Base-by-base conservation (phyloP, 2,888 invertebrate species). In the Conchocele bisecta region DNA sequence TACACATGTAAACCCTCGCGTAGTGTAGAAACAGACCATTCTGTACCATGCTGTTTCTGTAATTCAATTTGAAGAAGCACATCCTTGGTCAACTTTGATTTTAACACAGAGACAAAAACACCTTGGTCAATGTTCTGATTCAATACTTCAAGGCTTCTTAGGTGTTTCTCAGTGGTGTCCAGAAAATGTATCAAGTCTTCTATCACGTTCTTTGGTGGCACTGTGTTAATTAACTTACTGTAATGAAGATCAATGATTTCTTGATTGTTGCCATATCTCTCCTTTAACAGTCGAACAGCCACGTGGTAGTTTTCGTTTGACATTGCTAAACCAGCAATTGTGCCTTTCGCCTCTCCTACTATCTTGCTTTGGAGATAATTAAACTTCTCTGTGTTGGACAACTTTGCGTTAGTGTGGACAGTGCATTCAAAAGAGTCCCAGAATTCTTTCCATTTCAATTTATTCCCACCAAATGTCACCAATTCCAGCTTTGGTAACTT, bases 171-270 rank as follows among this genome's bases (percentile, higher is more conserved):
- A 24, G n/a, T 35, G 17, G 22, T 20, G 37, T 35, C 37, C 13
- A 35, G 37, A 35, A 35, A 35, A 35, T 35, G 37, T 13, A 11
- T 35, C 11, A 35, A 13, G 11, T 35, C 37, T 13, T 35, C 13
- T 13, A 13, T 35, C 37, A 13, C 13, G 37, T 35, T 35, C 13
- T 35, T 35, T 35, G 37, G 37, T 35, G 37, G 37, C 6, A 9
- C 11, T 17, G 11, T 35, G 37, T 57, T 66, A 1, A 72, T 60
- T 39, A 72, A 15, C 22, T 61, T 46, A 6, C 56, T 31, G 22
- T 72, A 72, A 29, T 66, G 66, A 5, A 66, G 9, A 22, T 72
- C 61, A 28, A 66, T 33, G n/a, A 66, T 72, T 44, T 72, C 59
- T 46, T 71, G 71, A 2, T 33, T 37, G 22, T 59, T 53, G 11